Evolutionary conservation across 2,797 vertebrate genomes (phyloP), one percentile per base, ranked within the genome.

Genomic region (Zenarchopterus dispar): DNA sequence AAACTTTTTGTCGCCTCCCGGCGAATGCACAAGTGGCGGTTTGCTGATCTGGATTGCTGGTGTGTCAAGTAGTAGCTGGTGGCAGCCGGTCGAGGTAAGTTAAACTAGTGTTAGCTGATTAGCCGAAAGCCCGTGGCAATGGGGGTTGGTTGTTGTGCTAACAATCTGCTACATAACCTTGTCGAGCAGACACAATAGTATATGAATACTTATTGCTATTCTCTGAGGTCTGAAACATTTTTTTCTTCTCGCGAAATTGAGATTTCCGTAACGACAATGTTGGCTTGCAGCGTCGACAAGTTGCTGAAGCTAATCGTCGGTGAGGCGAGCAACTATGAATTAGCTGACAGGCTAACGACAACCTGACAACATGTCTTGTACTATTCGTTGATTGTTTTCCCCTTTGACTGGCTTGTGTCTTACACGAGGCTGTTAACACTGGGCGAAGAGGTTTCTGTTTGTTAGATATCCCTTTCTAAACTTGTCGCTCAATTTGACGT

Each of bases 61-160:
- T 73, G 79, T 51, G 62, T 75, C 52, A 54, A 52, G 75, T 80
- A 80, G 88, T 85, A 77, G 84, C 87, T 75, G 85, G 85, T 66
- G 86, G 85, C 82, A 74, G 87, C 86, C 79, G 81, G 77, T 86
- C 57, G 84, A 88, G 93, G 92, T 94, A 75, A 93, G 92, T 93
- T 86, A 62, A 87, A 85, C 79, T 84, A 67, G 54, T 76, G 75
- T 68, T 84, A 84, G 91, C 91, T 73, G 56, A 84, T 75, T 86
- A 89, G 85, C 89, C 67, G 33, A 46, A 49, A 59, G 62, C 54
- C 62, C 62, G 57, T 43, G 51, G 62, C 64, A 75, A 73, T 80
- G 81, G 73, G 76, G 81, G 80, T 78, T 70, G 86, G 78, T 87
- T 89, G 90, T 90, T 89, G 87, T 90, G 88, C 87, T 91, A 88